Conservation (phyloP, 2,113 vertebrate species). For the Vidua chalybeata region DNA sequence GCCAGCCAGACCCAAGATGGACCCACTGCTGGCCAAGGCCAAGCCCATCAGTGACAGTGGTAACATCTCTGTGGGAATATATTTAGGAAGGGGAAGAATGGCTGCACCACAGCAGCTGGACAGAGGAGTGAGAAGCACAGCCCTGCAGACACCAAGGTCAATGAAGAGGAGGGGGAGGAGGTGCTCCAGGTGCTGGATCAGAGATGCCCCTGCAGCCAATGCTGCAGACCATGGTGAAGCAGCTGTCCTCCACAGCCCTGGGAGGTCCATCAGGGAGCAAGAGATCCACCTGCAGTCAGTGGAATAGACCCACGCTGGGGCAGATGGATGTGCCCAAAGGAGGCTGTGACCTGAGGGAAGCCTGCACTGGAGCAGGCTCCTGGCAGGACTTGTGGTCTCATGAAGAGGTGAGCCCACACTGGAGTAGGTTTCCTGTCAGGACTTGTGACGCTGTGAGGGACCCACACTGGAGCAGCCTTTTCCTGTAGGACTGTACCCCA, state of each 20-base stretch:
- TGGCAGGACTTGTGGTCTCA: not conserved
- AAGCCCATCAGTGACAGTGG: not conserved
- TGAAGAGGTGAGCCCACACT: not conserved
- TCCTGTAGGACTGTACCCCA: not conserved
- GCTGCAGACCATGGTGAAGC: not conserved
- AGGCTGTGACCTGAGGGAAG: not conserved
- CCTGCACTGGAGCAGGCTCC: not conserved
- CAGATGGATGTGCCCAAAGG: not conserved
- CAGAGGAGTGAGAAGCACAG: not conserved
- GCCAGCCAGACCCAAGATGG: not conserved
- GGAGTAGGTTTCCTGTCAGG: not conserved
- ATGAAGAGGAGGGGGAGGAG: not conserved
- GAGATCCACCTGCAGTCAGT: not conserved
- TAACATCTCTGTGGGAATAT: not conserved
- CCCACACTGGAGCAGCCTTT: not conserved
- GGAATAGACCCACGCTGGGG: accelerated
- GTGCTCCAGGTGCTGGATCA: not conserved
- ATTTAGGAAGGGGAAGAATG: not conserved
- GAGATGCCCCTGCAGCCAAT: not conserved
- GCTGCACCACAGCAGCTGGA: not conserved
- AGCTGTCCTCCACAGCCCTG: not conserved
- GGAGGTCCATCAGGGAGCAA: not conserved
- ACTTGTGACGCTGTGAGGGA: not conserved
- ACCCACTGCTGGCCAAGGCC: not conserved
- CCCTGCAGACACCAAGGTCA: not conserved